phyloP scores from a whole-genome alignment of 2,113 vertebrate genomes.

The Heterotilapia buettikoferi region DNA sequence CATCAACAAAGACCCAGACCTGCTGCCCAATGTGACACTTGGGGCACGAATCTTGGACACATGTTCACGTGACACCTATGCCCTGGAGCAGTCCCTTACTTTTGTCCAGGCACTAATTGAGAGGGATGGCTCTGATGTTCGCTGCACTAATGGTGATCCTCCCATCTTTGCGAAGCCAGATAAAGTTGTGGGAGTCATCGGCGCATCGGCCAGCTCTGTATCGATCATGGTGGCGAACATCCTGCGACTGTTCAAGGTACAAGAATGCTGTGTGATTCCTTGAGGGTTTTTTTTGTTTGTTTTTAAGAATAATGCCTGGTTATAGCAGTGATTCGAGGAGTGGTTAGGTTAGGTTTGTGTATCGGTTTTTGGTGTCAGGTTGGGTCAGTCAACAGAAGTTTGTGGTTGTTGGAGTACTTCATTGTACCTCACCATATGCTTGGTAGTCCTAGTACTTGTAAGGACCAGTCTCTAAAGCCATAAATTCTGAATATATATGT shows the following conservation, averaged over 20 bases:
- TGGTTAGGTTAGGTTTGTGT: background rate
- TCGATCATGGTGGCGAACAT: slow-evolving; percentile 99
- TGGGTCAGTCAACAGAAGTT: background rate
- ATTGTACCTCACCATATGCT: background rate
- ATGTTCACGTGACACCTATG: slow-evolving; percentile 88
- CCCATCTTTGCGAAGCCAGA: slow-evolving; percentile 94
- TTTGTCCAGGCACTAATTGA: slow-evolving; percentile 96
- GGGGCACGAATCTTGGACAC: slow-evolving; percentile 94
- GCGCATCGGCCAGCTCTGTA: slow-evolving; percentile 93
- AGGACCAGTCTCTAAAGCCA: background rate
- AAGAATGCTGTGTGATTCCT: slow-evolving; percentile 4
- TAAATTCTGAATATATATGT: background rate
- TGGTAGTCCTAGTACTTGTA: background rate
- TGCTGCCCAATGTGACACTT: slow-evolving; percentile 89
- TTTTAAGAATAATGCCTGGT: background rate
- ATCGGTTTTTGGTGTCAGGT: background rate
- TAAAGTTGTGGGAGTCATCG: slow-evolving; percentile 95
- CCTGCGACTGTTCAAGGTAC: slow-evolving; percentile 96
- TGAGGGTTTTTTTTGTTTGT: background rate
- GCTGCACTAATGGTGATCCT: slow-evolving; percentile 89
- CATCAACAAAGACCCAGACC: slow-evolving; percentile 94
- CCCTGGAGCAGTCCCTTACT: slow-evolving; percentile 79
- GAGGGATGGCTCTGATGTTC: slow-evolving; percentile 87
- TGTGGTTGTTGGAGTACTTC: background rate
- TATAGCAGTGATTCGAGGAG: background rate